phyloP scores from a whole-genome alignment of 2,797 vertebrate species.

The Anniella stebbinsi region DNA sequence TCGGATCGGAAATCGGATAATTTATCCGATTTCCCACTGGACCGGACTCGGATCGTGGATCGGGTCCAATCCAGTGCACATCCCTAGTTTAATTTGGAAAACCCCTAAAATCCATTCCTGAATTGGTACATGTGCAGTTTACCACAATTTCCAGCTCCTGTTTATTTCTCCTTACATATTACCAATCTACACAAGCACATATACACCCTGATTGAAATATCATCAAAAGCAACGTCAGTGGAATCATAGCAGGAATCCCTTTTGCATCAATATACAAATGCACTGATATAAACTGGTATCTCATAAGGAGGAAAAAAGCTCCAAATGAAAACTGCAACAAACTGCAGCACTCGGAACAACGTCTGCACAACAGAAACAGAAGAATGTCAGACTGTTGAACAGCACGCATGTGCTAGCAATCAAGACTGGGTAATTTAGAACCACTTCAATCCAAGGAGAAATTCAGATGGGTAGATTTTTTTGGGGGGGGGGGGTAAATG shows the following conservation, averaged over 20 bases:
- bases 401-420: neutral
- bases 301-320: too few species aligned
- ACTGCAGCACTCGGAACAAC: neutral
- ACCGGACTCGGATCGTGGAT: too few species aligned
- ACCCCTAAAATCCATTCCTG: neutral
- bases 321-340: neutral
- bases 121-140: neutral
- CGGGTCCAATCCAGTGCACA: too few species aligned
- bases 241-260: neutral
- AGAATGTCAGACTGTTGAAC: neutral
- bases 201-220: neutral
- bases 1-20: too few species aligned
- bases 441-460: neutral
- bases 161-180: neutral
- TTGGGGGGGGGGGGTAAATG: too few species aligned
- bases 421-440: neutral
- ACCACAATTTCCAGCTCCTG: neutral
- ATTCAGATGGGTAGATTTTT: neutral
- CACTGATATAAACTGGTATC: neutral
- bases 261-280: neutral
- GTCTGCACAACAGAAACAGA: neutral
- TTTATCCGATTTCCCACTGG: too few species aligned
- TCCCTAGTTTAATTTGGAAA: neutral
- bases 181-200: neutral
- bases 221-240: neutral